Conservation (phyloP, 2,888 invertebrate genomes). For the Oligia latruncula region DNA sequence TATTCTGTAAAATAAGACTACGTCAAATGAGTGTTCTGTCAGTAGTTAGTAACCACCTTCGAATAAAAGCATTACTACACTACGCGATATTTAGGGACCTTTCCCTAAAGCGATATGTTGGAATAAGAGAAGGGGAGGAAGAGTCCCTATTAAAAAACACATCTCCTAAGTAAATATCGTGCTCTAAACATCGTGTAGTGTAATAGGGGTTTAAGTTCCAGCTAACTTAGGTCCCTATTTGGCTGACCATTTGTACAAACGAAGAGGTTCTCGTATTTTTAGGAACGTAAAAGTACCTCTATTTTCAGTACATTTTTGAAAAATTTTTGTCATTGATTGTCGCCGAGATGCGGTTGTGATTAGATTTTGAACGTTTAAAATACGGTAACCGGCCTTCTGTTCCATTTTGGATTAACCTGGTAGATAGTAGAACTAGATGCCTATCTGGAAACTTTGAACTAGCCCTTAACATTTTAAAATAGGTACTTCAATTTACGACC, state of each 20-base stretch:
- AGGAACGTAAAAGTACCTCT: not conserved
- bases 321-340: not conserved
- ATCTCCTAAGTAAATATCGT: not conserved
- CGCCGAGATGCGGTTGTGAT: not conserved
- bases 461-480: not conserved
- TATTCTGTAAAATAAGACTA: not conserved
- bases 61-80: not conserved
- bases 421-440: not conserved
- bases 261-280: not conserved
- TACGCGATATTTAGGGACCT: not conserved
- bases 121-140: not conserved
- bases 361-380: not conserved
- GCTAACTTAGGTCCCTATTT: not conserved
- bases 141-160: not conserved
- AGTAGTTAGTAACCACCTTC: not conserved
- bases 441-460: too few relatives aligned
- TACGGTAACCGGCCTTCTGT: not conserved
- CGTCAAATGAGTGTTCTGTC: not conserved
- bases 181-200: too few relatives aligned
- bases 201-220: not conserved
- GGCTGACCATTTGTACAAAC: not conserved
- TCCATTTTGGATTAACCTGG: not conserved
- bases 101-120: not conserved
- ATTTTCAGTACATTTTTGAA: not conserved
- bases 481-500: slow-evolving; percentile 8